Percentiles rank a stretch among this genome's conserved stretches.
phyloP scores from a whole-genome alignment of 1,140 invertebrate genomes.

The Paramacrobiotus metropolitanus region DNA sequence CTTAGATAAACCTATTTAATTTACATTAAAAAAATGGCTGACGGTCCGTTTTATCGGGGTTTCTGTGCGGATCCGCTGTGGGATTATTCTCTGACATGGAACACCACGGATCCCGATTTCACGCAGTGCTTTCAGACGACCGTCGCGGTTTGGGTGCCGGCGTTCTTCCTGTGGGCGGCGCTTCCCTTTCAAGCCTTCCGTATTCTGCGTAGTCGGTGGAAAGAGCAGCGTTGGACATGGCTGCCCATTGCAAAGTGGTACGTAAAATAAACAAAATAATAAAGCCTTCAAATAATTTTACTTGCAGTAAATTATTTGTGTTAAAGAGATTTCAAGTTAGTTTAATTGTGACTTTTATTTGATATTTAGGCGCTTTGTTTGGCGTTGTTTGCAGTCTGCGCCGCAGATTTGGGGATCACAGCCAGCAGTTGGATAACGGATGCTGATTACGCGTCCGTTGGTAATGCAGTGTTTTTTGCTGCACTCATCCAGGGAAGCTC shows the following conservation, averaged over 20 bases:
- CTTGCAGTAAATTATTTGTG: no score
- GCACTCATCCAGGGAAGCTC: background rate
- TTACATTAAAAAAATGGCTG: no score
- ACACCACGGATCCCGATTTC: conserved; percentile 51
- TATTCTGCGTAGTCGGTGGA: conserved; percentile 43
- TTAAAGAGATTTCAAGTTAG: no score
- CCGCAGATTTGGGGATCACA: no score
- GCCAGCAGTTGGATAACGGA: background rate
- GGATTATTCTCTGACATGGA: conserved; percentile 35
- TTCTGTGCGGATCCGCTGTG: conserved; percentile 7
- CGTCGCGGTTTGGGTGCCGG: conserved; percentile 60
- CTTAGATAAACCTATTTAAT: no score
- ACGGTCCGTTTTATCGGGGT: background rate
- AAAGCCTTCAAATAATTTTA: no score
- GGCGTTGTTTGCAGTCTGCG: background rate
- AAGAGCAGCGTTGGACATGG: conserved; percentile 53
- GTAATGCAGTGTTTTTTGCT: background rate
- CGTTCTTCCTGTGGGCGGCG: conserved; percentile 53
- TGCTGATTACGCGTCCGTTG: background rate
- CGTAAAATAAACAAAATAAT: conserved; percentile 19
- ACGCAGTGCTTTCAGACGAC: conserved; percentile 69
- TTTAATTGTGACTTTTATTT: background rate
- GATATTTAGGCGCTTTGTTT: background rate
- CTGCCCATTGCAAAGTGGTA: conserved; percentile 51
- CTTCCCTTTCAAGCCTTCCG: conserved; percentile 48